Base-by-base conservation (phyloP, 2,113 vertebrate genomes). In the Pomatostomus ruficeps region DNA sequence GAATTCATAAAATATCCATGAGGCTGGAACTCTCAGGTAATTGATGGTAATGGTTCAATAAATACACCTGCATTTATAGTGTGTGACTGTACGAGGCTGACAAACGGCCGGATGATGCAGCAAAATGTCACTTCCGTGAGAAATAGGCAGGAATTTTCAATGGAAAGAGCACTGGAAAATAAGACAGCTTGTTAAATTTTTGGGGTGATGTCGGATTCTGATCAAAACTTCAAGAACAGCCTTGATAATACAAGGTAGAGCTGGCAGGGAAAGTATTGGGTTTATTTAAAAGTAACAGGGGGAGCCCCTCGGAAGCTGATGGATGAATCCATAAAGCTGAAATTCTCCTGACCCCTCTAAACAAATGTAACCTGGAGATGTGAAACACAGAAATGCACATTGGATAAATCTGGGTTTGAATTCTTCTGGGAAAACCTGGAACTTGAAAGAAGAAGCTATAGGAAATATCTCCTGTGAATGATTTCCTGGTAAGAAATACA, bases 11-110 rank as follows among this genome's bases (percentile, higher is more conserved):
- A 91, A 46, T 76, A 11, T 40, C 54, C 49, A 16, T 78, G 86
- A 42, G 92, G 24, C 58, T 85, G 11, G 3, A 88, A 54, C 14
- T 65, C 74, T 62, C 59, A 48, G 28, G 55, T 93, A 89, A 91
- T 33, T 81, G 59, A 86, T 86, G 57, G n/a, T 95, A 94, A 96
- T 89, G 92, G 66, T 77, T 94, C 94, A 76, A 91, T 95, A 91
- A 97, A 91, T 81, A 73, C 5, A 42, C 15, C 63, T 49, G 3
- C 83, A 38, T 83, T 71, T 93, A 16, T 42, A 61, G 20, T 7
- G 2, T 33, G 9, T 75, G 58, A 63, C n/a, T 67, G 2, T 42
- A 4, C 40, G 88, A 82, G 55, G 22, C 62, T 85, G 58, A 63
- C 68, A 92, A 91, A 77, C 52, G 67, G 36, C 48, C 93, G 42